Evolutionary conservation across 1,140 invertebrate genomes (phyloP), one percentile per base, ranked within the genome.

Genomic region (Magallana ariakensis): DNA sequence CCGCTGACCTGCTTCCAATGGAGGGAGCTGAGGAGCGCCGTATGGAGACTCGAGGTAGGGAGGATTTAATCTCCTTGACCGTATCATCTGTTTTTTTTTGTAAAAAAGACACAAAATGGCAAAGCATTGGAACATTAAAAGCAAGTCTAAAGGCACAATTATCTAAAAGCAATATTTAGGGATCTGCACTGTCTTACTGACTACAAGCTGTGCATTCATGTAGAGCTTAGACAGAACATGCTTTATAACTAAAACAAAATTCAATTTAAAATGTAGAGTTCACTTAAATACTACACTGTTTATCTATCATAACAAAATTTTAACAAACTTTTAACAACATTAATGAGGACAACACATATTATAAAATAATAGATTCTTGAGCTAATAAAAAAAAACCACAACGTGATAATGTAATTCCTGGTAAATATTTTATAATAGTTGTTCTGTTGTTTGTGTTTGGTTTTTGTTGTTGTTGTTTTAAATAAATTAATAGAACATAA

Each of bases 121-220:
- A 75, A 75, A 75, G 66, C 66, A 75, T 75, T 75, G 66, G 22
- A 33, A 19, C 66, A 75, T 19, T 26, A 75, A 75, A 75, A 75
- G 66, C 66, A 75, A 3, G 9, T 26, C 66, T 26, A 13, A 26
- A 75, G 22, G 13, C 22, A 33, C 26, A 26, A 46, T 26, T 26
- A 26, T 26, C 7, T 75, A 22, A 4, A 75, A 75, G 66, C 66
- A 15, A 46, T 46, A 46, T 46, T 46, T 75, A 11, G 13, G 66
- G 66, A 26, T 1, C 3, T 26, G 9, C 22, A 75, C 22, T 26
- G 22, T 13, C 22, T 75, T 75, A 13, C 19, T 33, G 22, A 75
- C 66, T 75, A 75, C 33, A 75, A 75, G 66, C 66, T 75, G 22
- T 75, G 9, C 66, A 46, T 5, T 46, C 33, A 46, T 46, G 5